phyloP scores from a whole-genome alignment of 1,140 invertebrate genomes.

The Bombus pascuorum region DNA sequence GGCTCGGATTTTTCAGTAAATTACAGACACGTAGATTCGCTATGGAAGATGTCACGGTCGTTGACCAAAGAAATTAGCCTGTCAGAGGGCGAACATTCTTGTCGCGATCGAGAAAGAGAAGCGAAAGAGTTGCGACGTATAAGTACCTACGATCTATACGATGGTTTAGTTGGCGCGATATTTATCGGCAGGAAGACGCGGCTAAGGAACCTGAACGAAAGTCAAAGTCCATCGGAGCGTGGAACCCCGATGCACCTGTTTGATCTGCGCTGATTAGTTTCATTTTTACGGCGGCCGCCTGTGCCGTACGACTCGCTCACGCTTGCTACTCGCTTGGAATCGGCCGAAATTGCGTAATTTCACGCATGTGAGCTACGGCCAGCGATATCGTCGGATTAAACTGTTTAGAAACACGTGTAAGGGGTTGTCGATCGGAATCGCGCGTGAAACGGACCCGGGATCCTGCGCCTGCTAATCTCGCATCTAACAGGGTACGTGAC shows the following conservation, averaged over 20 bases:
- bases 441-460: constrained; percentile 29
- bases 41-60: neutral
- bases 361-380: constrained; percentile 41
- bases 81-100: neutral
- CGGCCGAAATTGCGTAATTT: constrained; percentile 49
- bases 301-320: neutral
- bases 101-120: neutral
- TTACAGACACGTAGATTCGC: neutral
- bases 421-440: constrained; percentile 47
- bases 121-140: neutral
- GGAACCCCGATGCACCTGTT: constrained; percentile 49
- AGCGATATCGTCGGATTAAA: constrained; percentile 41
- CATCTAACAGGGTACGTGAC: constrained; percentile 1
- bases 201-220: constrained; percentile 46
- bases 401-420: constrained; percentile 55
- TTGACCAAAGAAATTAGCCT: no score
- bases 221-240: constrained; percentile 49
- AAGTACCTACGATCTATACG: neutral
- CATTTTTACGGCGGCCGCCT: constrained; percentile 43
- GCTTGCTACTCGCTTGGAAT: constrained; percentile 17
- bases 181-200: constrained; percentile 50
- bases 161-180: constrained; percentile 12
- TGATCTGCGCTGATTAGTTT: constrained; percentile 49
- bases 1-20: neutral
- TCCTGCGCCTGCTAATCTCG: neutral